A percentile compares a stretch with the other conserved stretches of the same genome.
Evolutionary conservation across 2,888 invertebrate genomes (phyloP).

Genomic region (Ophion ventricosus): DNA sequence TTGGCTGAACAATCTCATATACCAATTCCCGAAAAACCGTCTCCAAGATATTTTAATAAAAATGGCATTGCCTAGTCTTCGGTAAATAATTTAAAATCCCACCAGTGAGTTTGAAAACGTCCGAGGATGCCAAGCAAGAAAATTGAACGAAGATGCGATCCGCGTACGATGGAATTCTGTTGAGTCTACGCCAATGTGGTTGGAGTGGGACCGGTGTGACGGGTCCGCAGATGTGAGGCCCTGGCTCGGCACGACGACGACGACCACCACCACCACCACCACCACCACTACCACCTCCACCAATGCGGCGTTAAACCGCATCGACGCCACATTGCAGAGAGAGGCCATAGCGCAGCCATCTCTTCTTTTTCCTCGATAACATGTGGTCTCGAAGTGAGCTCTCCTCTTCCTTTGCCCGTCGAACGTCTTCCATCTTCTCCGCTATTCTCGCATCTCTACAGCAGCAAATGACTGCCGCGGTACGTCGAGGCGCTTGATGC

Average conservation of each 20-base stretch:
- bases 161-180: slow-evolving; percentile 53
- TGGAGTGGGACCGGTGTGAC: slow-evolving; percentile 81
- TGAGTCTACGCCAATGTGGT: slow-evolving; percentile 76
- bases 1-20: too few species aligned
- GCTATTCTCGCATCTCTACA: slow-evolving; percentile 17
- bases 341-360: slow-evolving; percentile 53
- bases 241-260: slow-evolving; percentile 50
- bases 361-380: slow-evolving; percentile 73
- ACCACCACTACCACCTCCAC: slow-evolving; percentile 60
- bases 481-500: slow-evolving; percentile 46
- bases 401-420: slow-evolving; percentile 38
- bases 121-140: slow-evolving; percentile 25
- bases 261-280: slow-evolving; percentile 60
- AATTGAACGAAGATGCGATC: slow-evolving; percentile 21
- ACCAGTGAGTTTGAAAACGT: neutral
- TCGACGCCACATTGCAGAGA: slow-evolving; percentile 22
- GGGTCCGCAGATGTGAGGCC: slow-evolving; percentile 77
- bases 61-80: too few species aligned
- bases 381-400: slow-evolving; percentile 72
- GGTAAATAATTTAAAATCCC: neutral
- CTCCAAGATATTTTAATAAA: too few species aligned
- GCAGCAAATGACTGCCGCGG: slow-evolving; percentile 72
- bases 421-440: slow-evolving; percentile 45
- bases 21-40: too few species aligned
- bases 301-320: slow-evolving; percentile 54